Evolutionary conservation across 2,888 invertebrate species (phyloP), one percentile per base, ranked within the genome.

Genomic region (Gymnosoma rotundatum): DNA sequence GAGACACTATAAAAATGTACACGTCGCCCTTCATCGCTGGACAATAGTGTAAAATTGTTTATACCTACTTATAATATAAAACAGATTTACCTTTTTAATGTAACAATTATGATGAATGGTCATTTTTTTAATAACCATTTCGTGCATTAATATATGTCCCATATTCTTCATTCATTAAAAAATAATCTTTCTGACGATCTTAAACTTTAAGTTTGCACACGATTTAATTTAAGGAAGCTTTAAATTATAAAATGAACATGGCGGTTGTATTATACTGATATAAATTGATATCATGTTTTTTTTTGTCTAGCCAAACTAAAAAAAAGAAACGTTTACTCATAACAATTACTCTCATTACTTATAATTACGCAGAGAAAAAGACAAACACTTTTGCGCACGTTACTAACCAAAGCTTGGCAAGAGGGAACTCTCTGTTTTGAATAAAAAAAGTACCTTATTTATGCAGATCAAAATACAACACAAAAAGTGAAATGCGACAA

Each of bases 331-430:
- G 38, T 18, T 42, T 50, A n/a, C 60, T 6, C 21, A 73, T 18
- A 6, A 36, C 12, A 32, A 70, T 16, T 10, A 56, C 48, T 70
- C 76, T n/a, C 50, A 9, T 32, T 21, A 58, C 21, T 56, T 66
- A n/a, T 12, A 25, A 63, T 9, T n/a, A 18, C 20, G 50, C 36
- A 20, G 16, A 36, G 36, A 67, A n/a, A 18, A 25, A 25, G 50
- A 67, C 36, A 56, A 69, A 63, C 50, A 38, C 0, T 64, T 81
- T 75, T 81, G 81, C 81, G 75, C 81, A 75, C 81, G 81, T 38
- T 75, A 75, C 81, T 36, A 64, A 58, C 8, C 20, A 42, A 52
- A 32, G 56, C 50, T 2, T 10, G 45, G 5, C 1, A 8, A 54
- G 56, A 48, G 38, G 45, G n/a, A 45, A 20, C 21, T 63, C 38